Conservation (phyloP, 2,888 invertebrate species). For the Latrodectus elegans region DNA sequence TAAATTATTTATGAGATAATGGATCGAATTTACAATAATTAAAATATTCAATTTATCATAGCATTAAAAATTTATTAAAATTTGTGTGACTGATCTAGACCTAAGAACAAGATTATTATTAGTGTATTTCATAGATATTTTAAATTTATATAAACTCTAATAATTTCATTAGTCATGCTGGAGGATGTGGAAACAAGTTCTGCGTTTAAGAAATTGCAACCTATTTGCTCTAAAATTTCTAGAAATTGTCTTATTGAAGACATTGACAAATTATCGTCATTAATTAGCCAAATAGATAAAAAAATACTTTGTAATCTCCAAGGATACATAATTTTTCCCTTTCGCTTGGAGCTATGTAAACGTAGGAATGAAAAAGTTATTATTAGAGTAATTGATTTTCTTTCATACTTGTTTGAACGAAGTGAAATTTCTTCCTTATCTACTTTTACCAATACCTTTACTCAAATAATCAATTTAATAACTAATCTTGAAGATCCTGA, state of each 20-base stretch:
- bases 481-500: not conserved
- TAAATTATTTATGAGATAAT: too few relatives aligned
- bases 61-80: too few relatives aligned
- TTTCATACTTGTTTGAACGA: conserved; percentile 33
- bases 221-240: conserved; percentile 15
- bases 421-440: not conserved
- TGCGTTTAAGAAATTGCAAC: conserved; percentile 24
- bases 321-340: conserved; percentile 41
- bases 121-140: too few relatives aligned
- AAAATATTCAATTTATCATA: too few relatives aligned
- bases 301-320: not conserved
- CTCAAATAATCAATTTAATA: not conserved
- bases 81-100: too few relatives aligned
- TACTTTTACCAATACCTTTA: conserved; percentile 14
- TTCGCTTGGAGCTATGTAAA: not conserved
- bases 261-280: conserved; percentile 10
- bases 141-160: too few relatives aligned
- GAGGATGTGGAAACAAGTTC: too few relatives aligned
- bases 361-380: conserved; percentile 12
- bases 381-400: conserved; percentile 22
- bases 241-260: conserved; percentile 12
- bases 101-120: too few relatives aligned
- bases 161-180: not conserved
- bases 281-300: conserved; percentile 12
- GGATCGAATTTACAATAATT: too few relatives aligned